A percentile compares a stretch with the other conserved stretches of the same genome.
Evolutionary conservation across 2,888 invertebrate genomes (phyloP).

Genomic region (Thereva unica): DNA sequence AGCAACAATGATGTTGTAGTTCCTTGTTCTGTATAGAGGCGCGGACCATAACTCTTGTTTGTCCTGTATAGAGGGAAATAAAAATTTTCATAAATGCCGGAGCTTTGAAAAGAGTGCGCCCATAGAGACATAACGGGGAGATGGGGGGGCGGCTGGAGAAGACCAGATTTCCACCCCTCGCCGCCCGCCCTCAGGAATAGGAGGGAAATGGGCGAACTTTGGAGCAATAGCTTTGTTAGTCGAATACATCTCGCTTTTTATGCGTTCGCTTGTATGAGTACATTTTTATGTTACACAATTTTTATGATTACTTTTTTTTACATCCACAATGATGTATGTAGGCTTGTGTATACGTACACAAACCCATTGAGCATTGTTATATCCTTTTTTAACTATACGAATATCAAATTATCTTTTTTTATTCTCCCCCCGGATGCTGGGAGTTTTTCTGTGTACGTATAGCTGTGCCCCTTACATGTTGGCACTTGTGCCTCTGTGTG

Average conservation of each 20-base stretch:
- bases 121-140: slow-evolving; percentile 17
- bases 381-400: slow-evolving; percentile 42
- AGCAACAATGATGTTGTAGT: slow-evolving; percentile 34
- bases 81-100: slow-evolving; percentile 34
- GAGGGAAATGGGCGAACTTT: slow-evolving; percentile 35
- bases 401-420: slow-evolving; percentile 42
- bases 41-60: slow-evolving; percentile 33
- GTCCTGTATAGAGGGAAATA: slow-evolving; percentile 35
- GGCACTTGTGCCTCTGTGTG: slow-evolving; percentile 25
- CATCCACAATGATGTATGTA: slow-evolving; percentile 32
- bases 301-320: slow-evolving; percentile 39
- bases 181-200: slow-evolving; percentile 7
- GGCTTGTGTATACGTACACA: slow-evolving; percentile 23
- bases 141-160: slow-evolving; percentile 16
- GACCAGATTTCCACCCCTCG: slow-evolving; percentile 13
- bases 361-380: slow-evolving; percentile 38
- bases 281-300: slow-evolving; percentile 40
- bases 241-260: slow-evolving; percentile 35
- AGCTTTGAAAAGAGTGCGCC: slow-evolving; percentile 34
- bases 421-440: slow-evolving; percentile 30
- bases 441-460: slow-evolving; percentile 12
- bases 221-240: slow-evolving; percentile 35
- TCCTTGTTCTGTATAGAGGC: slow-evolving; percentile 33
- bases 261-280: slow-evolving; percentile 35
- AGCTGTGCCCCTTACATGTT: slow-evolving; percentile 26